phyloP scores from a whole-genome alignment of 1,140 invertebrate species.

The Galendromus occidentalis region DNA sequence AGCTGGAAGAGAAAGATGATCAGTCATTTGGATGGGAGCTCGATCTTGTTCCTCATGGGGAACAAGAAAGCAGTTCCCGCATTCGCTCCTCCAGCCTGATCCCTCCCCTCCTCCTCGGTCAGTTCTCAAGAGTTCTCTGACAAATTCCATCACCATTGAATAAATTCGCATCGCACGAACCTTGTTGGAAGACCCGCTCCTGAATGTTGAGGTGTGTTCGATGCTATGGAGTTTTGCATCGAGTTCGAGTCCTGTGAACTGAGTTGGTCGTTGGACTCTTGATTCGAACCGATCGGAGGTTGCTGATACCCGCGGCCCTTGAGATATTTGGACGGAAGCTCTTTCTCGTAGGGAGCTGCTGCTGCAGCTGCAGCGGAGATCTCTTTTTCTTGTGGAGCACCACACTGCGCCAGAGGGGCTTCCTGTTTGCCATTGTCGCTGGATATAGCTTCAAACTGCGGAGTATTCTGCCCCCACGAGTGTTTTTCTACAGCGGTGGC shows the following conservation, averaged over 20 bases:
- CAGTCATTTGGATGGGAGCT: too few relatives aligned
- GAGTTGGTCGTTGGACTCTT: background rate
- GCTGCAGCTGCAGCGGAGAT: background rate
- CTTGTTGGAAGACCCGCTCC: background rate
- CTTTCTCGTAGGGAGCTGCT: conserved; percentile 2
- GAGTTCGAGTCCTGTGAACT: conserved; percentile 7
- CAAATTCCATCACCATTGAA: too few relatives aligned
- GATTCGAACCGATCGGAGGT: background rate
- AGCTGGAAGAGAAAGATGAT: background rate
- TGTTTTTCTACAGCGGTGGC: background rate
- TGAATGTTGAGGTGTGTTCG: background rate
- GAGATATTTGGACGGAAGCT: conserved; percentile 9
- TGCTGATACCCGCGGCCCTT: conserved; percentile 1
- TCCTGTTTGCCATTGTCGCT: conserved; percentile 1
- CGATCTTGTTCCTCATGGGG: too few relatives aligned
- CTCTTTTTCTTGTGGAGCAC: background rate
- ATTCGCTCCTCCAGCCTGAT: too few relatives aligned
- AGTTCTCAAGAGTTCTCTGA: too few relatives aligned
- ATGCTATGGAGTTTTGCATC: background rate
- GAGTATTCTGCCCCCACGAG: background rate
- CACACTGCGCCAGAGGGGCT: background rate
- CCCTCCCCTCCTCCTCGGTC: too few relatives aligned
- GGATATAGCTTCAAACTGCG: conserved; percentile 4
- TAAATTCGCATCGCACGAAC: too few relatives aligned
- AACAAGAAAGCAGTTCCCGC: too few relatives aligned